Conservation (phyloP, 2,888 invertebrate genomes). For the Toxonevra muliebris region DNA sequence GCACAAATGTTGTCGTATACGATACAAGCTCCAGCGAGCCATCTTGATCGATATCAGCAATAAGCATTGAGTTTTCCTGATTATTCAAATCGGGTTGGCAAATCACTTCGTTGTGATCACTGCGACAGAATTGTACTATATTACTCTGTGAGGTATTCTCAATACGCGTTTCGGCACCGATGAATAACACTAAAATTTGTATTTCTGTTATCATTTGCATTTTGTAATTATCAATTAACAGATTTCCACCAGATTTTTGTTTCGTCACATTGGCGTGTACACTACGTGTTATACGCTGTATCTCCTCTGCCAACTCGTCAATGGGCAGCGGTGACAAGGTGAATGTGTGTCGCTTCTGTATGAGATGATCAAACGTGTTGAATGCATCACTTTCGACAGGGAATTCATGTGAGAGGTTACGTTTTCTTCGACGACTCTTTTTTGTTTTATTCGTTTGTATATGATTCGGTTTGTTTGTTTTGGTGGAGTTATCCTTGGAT, state of each 20-base stretch:
- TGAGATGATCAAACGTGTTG: constrained; percentile 55
- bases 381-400: constrained; percentile 49
- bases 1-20: constrained; percentile 74
- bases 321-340: constrained; percentile 47
- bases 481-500: constrained; percentile 46
- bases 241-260: constrained; percentile 39
- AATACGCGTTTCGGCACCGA: constrained; percentile 76
- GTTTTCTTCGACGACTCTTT: constrained; percentile 20
- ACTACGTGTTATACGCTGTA: constrained; percentile 42
- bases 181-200: constrained; percentile 81
- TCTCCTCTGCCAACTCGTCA: too few species aligned
- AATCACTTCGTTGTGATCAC: constrained; percentile 53
- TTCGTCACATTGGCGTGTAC: constrained; percentile 44
- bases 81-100: constrained; percentile 81
- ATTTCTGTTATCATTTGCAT: constrained; percentile 74
- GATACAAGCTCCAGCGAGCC: constrained; percentile 81
- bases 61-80: constrained; percentile 77
- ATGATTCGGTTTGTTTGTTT: constrained; percentile 40
- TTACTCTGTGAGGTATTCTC: constrained; percentile 84
- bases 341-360: constrained; percentile 55
- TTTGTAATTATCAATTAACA: constrained; percentile 54
- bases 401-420: constrained; percentile 40
- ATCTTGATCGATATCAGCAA: constrained; percentile 80
- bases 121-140: constrained; percentile 76
- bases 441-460: constrained; percentile 22